Conservation (phyloP, 2,113 vertebrate species). For the Echinops telfairi region DNA sequence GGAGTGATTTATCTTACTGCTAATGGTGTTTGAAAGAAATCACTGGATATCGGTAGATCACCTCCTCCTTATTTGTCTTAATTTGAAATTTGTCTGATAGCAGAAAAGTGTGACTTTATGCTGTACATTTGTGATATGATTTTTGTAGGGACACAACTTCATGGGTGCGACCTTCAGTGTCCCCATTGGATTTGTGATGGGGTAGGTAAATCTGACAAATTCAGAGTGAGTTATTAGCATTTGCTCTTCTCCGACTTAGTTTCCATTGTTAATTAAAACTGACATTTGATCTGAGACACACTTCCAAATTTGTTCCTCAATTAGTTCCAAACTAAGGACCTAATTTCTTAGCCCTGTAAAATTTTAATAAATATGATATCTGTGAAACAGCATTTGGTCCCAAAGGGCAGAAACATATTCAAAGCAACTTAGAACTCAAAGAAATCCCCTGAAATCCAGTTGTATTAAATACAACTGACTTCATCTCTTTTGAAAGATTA, state of each 20-base stretch:
- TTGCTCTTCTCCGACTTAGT: neutral
- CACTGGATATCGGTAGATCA: neutral
- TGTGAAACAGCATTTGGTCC: neutral
- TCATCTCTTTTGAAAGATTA: neutral
- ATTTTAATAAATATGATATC: neutral
- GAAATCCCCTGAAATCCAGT: neutral
- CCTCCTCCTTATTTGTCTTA: neutral
- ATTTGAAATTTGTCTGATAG: neutral
- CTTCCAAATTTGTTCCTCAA: conserved; percentile 39
- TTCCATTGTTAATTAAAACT: conserved; percentile 32
- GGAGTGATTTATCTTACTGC: neutral
- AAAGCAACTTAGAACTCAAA: neutral
- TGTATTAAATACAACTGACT: neutral
- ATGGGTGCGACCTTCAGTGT: neutral
- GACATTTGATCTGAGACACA: neutral
- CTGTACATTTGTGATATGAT: neutral
- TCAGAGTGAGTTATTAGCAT: conserved; percentile 1
- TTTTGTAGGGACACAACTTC: neutral
- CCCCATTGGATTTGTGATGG: neutral
- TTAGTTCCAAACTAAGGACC: neutral
- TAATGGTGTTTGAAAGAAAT: neutral
- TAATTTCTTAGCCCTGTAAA: conserved; percentile 27
- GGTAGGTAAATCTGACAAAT: neutral
- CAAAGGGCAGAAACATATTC: neutral
- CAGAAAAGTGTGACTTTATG: neutral